Evolutionary conservation across 2,888 invertebrate species (phyloP).

Genomic region (Petrophora chlorosata): DNA sequence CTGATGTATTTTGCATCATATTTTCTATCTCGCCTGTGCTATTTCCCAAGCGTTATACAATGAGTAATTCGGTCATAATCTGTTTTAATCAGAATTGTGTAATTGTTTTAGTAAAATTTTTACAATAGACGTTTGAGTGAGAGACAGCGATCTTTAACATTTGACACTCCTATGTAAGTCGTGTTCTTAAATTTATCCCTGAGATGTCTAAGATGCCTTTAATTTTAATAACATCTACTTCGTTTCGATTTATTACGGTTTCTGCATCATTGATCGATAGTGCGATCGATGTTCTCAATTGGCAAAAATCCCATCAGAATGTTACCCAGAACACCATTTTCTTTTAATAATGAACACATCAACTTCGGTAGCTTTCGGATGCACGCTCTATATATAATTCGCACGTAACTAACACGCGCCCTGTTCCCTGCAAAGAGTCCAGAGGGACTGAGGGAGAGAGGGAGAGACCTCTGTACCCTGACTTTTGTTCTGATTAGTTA

Average conservation of each 20-base stretch:
- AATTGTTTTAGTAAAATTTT: constrained; percentile 11
- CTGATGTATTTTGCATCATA: constrained; percentile 51
- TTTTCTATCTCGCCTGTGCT: constrained; percentile 42
- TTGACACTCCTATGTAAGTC: constrained; percentile 10
- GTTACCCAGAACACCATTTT: constrained; percentile 6
- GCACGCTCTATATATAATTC: constrained; percentile 49
- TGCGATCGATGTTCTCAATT: background rate
- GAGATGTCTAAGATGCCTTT: background rate
- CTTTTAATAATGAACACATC: constrained; percentile 58
- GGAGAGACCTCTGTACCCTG: constrained; percentile 29
- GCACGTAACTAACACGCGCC: constrained; percentile 56
- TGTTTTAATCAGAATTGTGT: constrained; percentile 27
- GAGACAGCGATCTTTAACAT: constrained; percentile 15
- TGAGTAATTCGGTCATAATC: constrained; percentile 36
- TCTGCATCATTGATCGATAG: no score
- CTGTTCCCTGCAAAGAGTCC: constrained; percentile 25
- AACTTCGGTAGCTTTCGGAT: constrained; percentile 48
- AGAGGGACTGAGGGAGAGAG: constrained; percentile 26
- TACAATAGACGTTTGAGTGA: constrained; percentile 14
- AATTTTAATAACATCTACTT: background rate
- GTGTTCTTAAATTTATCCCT: constrained; percentile 6
- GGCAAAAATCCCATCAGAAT: background rate
- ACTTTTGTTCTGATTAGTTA: constrained; percentile 46
- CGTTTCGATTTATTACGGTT: background rate
- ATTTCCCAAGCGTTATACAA: constrained; percentile 46